Evolutionary conservation across 1,140 invertebrate species (phyloP).

Genomic region (Bombus affinis): DNA sequence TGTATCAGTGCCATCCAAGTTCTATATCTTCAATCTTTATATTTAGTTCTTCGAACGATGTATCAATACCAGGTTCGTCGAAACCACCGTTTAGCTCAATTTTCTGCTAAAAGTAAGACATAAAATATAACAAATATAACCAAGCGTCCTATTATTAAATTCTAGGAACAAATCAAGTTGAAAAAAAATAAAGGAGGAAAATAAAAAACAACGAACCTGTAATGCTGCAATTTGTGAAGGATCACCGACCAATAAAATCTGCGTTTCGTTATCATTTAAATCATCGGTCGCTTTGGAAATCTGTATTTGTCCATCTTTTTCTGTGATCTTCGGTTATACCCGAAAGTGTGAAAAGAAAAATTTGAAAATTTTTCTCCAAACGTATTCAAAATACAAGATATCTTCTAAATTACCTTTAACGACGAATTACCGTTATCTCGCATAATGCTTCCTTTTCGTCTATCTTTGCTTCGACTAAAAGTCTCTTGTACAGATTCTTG

Average conservation of each 20-base stretch:
- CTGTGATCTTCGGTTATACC: slow-evolving; percentile 17
- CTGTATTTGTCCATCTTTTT: slow-evolving; percentile 68
- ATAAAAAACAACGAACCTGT: slow-evolving; percentile 63
- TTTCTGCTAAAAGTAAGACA: slow-evolving; percentile 60
- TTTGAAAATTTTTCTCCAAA: slow-evolving; percentile 27
- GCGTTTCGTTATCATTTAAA: slow-evolving; percentile 71
- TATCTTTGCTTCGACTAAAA: slow-evolving; percentile 58
- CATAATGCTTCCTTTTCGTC: slow-evolving; percentile 37
- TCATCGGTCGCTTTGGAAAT: slow-evolving; percentile 67
- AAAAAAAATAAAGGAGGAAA: no score
- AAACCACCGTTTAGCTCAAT: slow-evolving; percentile 72
- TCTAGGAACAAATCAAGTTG: not conserved
- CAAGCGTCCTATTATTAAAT: not conserved
- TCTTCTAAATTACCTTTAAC: slow-evolving; percentile 15
- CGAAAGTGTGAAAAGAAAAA: slow-evolving; percentile 1
- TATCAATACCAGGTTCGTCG: slow-evolving; percentile 70
- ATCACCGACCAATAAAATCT: slow-evolving; percentile 76
- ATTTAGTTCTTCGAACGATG: slow-evolving; percentile 73
- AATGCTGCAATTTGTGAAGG: slow-evolving; percentile 75
- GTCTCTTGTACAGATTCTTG: slow-evolving; percentile 63
- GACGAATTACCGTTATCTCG: slow-evolving; percentile 56
- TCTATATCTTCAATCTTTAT: slow-evolving; percentile 77
- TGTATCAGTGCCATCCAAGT: slow-evolving; percentile 70
- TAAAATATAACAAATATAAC: not conserved
- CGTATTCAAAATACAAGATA: not conserved